Percentiles rank a stretch among this genome's conserved stretches.
Evolutionary conservation across 2,888 invertebrate genomes (phyloP).

Genomic region (Bibio marci): DNA sequence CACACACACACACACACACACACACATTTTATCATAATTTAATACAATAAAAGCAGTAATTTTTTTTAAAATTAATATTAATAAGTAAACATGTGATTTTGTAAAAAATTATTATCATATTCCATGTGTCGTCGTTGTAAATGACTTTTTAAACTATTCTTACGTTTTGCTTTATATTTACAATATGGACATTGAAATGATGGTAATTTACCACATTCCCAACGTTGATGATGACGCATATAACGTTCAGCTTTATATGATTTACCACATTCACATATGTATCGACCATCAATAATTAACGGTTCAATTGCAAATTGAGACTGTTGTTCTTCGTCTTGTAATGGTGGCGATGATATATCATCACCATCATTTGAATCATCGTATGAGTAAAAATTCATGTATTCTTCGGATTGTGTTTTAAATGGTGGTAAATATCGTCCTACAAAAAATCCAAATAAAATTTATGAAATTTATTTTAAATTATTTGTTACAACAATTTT

Average conservation of each 20-base stretch:
- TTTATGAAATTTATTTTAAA: too few relatives aligned
- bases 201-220: slow-evolving; percentile 71
- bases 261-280: slow-evolving; percentile 47
- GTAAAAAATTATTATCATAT: neutral
- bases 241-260: slow-evolving; percentile 75
- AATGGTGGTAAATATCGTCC: too few relatives aligned
- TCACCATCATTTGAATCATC: neutral
- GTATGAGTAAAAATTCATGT: neutral
- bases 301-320: too few relatives aligned
- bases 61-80: too few relatives aligned
- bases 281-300: slow-evolving; percentile 1
- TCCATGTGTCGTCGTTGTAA: slow-evolving; percentile 17
- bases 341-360: neutral
- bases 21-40: too few relatives aligned
- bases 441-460: too few relatives aligned
- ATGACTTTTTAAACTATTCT: slow-evolving; percentile 49
- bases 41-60: too few relatives aligned
- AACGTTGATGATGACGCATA: slow-evolving; percentile 62
- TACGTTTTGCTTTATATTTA: slow-evolving; percentile 58
- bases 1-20: too few relatives aligned
- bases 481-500: too few relatives aligned
- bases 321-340: too few relatives aligned
- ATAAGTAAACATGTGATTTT: neutral
- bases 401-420: neutral
- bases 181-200: slow-evolving; percentile 67